phyloP scores from a whole-genome alignment of 2,888 invertebrate genomes.

The Chrysolina oricalcia region DNA sequence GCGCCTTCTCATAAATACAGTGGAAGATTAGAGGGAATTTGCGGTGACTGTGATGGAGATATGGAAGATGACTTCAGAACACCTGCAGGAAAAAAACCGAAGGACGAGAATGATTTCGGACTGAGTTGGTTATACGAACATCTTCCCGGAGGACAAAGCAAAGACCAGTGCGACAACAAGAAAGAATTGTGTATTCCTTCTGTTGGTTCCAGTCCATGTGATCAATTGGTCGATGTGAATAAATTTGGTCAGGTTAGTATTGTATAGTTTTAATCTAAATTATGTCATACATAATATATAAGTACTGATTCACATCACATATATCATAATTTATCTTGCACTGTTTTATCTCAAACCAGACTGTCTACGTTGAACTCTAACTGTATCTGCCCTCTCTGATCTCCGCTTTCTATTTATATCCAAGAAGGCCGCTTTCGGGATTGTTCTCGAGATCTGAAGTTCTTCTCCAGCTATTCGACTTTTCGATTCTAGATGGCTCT shows the following conservation, averaged over 20 bases:
- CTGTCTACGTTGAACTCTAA: too few relatives aligned
- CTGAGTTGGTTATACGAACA: conserved; percentile 74
- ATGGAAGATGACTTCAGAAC: conserved; percentile 75
- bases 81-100: conserved; percentile 73
- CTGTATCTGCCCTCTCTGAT: too few relatives aligned
- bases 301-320: too few relatives aligned
- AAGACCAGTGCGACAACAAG: conserved; percentile 67
- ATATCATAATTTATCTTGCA: too few relatives aligned
- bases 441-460: too few relatives aligned
- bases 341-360: too few relatives aligned
- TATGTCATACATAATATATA: too few relatives aligned
- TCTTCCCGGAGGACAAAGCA: conserved; percentile 70
- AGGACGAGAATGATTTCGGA: conserved; percentile 74
- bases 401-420: too few relatives aligned
- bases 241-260: conserved; percentile 74
- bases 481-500: too few relatives aligned
- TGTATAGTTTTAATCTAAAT: too few relatives aligned
- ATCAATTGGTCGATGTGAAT: conserved; percentile 75
- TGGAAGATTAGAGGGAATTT: conserved; percentile 84
- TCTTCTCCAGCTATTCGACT: too few relatives aligned
- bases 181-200: conserved; percentile 70
- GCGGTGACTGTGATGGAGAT: conserved; percentile 83
- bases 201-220: conserved; percentile 79
- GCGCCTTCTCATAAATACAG: conserved; percentile 84
- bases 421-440: too few relatives aligned